Evolutionary conservation across 1,140 invertebrate genomes (phyloP).

Genomic region (Calliopsis andreniformis): DNA sequence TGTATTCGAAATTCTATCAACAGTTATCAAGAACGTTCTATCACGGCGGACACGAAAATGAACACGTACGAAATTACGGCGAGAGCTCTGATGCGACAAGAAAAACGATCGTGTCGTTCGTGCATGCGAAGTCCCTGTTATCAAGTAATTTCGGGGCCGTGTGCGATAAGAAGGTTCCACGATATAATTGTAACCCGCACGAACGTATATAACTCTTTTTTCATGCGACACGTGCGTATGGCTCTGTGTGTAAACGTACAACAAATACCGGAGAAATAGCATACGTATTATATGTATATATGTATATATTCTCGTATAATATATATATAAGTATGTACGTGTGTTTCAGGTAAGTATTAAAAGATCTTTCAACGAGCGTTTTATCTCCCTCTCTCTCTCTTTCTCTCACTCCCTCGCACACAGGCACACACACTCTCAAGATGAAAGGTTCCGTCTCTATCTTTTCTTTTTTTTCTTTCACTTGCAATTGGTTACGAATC

Average conservation of each 20-base stretch:
- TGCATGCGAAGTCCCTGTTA: slow-evolving; percentile 6
- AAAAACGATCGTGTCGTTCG: slow-evolving; percentile 25
- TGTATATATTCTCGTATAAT: too few species aligned
- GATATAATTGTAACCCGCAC: slow-evolving; percentile 39
- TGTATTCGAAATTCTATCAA: not conserved
- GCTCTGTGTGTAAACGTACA: slow-evolving; percentile 46
- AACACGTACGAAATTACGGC: slow-evolving; percentile 28
- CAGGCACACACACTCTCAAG: not conserved
- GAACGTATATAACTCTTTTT: slow-evolving; percentile 34
- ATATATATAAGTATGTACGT: slow-evolving; percentile 2
- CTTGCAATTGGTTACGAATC: slow-evolving; percentile 5
- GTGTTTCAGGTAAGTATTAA: slow-evolving; percentile 38
- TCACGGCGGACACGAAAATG: not conserved
- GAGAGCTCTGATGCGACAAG: slow-evolving; percentile 29
- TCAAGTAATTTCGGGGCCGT: slow-evolving; percentile 23
- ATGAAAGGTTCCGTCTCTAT: slow-evolving; percentile 6
- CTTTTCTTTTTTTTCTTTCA: not conserved
- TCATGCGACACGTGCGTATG: slow-evolving; percentile 32
- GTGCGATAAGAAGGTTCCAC: slow-evolving; percentile 49
- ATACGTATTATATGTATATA: not conserved
- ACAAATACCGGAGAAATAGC: slow-evolving; percentile 18
- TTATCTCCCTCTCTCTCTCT: not conserved
- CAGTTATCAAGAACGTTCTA: not conserved
- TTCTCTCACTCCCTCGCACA: not conserved
- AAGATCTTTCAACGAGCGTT: not conserved